Percentiles rank a stretch among this genome's conserved stretches.
These are phyloP conservation scores for Drosophila demipolita DNA, from an alignment of 2,888 invertebrate genomes.

Conservation along the genomic window DNA sequence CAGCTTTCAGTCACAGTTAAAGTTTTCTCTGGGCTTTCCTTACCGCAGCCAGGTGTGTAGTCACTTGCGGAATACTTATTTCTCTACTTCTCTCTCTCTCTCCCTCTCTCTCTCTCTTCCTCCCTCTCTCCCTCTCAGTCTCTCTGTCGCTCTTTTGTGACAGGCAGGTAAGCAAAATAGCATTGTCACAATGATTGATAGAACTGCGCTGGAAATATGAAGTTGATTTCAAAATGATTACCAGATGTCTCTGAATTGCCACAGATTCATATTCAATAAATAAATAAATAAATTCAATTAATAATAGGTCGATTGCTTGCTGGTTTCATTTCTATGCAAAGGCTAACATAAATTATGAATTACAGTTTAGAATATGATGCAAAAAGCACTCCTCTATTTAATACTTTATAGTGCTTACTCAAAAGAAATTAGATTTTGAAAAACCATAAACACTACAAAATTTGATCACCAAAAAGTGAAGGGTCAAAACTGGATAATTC, in stretches of 20 bases:
- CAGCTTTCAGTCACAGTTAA: constrained; percentile 29
- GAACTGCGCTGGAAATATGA: constrained; percentile 39
- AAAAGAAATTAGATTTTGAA: not conserved
- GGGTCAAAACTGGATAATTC: not conserved
- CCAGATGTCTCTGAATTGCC: constrained; percentile 21
- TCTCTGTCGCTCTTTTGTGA: constrained; percentile 20
- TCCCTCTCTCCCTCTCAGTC: not conserved
- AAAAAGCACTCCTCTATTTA: not conserved
- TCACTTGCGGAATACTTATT: constrained; percentile 11
- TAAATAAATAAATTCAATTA: constrained; percentile 29
- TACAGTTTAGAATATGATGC: not conserved
- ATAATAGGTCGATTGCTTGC: constrained; percentile 4
- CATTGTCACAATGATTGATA: constrained; percentile 58
- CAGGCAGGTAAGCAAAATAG: constrained; percentile 45
- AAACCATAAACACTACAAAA: not conserved
- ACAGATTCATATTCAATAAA: constrained; percentile 1
- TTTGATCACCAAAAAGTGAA: not conserved
- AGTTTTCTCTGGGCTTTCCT: constrained; percentile 44
- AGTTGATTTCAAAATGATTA: constrained; percentile 57
- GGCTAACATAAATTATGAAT: constrained; percentile 8
- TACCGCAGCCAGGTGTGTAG: constrained; percentile 34
- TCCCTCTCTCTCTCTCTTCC: not conserved
- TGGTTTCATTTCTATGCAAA: not conserved
- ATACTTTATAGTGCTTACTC: no score
- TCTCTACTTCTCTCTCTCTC: not conserved